phyloP scores from a whole-genome alignment of 2,797 vertebrate genomes.

The Enteromius argenteus region DNA sequence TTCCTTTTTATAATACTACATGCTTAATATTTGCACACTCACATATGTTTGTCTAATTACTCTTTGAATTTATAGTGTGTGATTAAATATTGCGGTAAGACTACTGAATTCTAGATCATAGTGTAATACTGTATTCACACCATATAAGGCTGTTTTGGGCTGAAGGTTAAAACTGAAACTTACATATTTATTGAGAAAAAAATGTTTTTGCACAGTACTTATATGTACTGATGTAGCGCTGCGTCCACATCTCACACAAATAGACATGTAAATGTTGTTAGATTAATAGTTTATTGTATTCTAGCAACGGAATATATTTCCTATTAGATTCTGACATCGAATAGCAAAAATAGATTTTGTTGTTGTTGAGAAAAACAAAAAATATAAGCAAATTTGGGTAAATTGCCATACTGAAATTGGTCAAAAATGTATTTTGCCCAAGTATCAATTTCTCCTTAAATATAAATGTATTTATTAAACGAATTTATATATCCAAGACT shows the following conservation, averaged over 20 bases:
- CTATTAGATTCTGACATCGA: neutral
- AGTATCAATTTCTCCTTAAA: neutral
- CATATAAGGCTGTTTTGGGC: neutral
- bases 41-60: neutral
- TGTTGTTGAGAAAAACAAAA: neutral
- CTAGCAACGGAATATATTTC: too few species aligned
- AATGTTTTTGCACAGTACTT: neutral
- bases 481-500: neutral
- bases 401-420: neutral
- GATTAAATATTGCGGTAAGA: neutral
- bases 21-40: neutral
- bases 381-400: neutral
- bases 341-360: neutral
- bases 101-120: constrained; percentile 26
- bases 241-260: neutral
- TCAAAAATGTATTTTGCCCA: neutral
- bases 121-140: neutral
- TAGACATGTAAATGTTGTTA: neutral
- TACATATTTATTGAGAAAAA: neutral
- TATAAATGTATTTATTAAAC: neutral
- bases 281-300: neutral
- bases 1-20: neutral
- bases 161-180: constrained; percentile 11
- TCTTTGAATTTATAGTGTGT: neutral
- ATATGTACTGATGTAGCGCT: neutral